Evolutionary conservation across 2,797 vertebrate genomes (phyloP).

Genomic region (Rhinophrynus dorsalis): DNA sequence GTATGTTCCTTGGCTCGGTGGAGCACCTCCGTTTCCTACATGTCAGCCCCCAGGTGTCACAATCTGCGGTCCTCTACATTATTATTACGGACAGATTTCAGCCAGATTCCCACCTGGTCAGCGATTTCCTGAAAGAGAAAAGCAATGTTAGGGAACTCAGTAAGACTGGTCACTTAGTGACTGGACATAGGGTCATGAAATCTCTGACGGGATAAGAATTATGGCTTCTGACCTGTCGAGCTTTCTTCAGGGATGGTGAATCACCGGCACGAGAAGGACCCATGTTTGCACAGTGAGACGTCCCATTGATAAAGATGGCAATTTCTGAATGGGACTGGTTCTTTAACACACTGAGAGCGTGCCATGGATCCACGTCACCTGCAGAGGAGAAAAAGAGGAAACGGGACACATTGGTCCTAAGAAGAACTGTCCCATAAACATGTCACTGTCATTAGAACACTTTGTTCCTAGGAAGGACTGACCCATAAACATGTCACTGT

Average conservation of each 20-base stretch:
- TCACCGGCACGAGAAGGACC: slow-evolving; percentile 55
- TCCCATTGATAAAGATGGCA: slow-evolving; percentile 70
- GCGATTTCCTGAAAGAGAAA: slow-evolving; percentile 49
- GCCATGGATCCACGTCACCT: slow-evolving; percentile 84
- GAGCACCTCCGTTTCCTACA: neutral
- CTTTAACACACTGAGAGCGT: slow-evolving; percentile 71
- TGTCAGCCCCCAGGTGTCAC: neutral
- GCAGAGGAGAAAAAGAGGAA: slow-evolving; percentile 8
- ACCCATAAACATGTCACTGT: no score
- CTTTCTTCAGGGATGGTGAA: slow-evolving; percentile 67
- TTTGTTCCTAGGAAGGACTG: no score
- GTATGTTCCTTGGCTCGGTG: neutral
- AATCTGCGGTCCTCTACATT: neutral
- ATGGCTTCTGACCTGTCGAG: slow-evolving; percentile 66
- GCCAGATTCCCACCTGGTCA: slow-evolving; percentile 21
- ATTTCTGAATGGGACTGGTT: slow-evolving; percentile 52
- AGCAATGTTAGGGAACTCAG: neutral
- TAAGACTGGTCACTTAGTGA: neutral
- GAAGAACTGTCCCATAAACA: no score
- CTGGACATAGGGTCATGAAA: no score
- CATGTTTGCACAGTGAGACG: slow-evolving; percentile 84
- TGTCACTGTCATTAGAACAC: no score
- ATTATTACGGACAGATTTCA: slow-evolving; percentile 4
- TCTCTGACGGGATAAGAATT: neutral
- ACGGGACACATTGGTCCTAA: no score